Evolutionary conservation across 2,888 invertebrate genomes (phyloP).

Genomic region (Automeris io): DNA sequence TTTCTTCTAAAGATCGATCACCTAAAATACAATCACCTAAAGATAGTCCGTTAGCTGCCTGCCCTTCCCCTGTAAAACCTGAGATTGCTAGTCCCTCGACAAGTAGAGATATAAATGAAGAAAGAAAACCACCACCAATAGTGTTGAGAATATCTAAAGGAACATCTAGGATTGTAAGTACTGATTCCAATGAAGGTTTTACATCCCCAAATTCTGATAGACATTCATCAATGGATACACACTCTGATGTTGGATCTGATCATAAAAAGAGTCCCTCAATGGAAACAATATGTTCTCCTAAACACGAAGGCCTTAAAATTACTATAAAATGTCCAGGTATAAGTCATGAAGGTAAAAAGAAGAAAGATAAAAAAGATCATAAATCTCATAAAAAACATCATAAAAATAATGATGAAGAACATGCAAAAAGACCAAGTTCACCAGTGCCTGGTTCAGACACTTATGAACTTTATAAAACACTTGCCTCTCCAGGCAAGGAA

Average conservation of each 20-base stretch:
- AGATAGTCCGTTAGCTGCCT: slow-evolving; percentile 58
- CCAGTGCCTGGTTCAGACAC: slow-evolving; percentile 70
- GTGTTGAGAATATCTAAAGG: slow-evolving; percentile 91
- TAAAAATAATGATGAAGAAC: slow-evolving; percentile 57
- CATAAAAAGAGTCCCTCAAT: slow-evolving; percentile 60
- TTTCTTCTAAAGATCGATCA: slow-evolving; percentile 31
- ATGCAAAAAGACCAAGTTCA: slow-evolving; percentile 56
- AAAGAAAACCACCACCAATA: slow-evolving; percentile 85
- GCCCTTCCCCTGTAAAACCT: slow-evolving; percentile 51
- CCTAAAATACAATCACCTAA: slow-evolving; percentile 62
- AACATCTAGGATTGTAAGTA: slow-evolving; percentile 80
- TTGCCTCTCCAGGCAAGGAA: slow-evolving; percentile 65
- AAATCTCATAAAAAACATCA: slow-evolving; percentile 72
- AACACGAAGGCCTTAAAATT: slow-evolving; percentile 71
- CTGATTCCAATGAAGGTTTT: slow-evolving; percentile 79
- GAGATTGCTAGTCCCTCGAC: slow-evolving; percentile 66
- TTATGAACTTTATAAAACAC: slow-evolving; percentile 70
- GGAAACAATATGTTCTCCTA: slow-evolving; percentile 68
- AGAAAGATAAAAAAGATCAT: slow-evolving; percentile 71
- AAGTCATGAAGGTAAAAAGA: slow-evolving; percentile 58
- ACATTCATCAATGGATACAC: slow-evolving; percentile 67
- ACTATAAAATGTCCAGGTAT: slow-evolving; percentile 68
- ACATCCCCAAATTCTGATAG: slow-evolving; percentile 74
- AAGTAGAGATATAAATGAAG: slow-evolving; percentile 65
- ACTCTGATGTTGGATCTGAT: slow-evolving; percentile 60